Percentiles rank a stretch among this genome's conserved stretches.
These are phyloP conservation scores for Corythornis cristatus DNA, from an alignment of 2,113 vertebrate species.

Conservation along the genomic window DNA sequence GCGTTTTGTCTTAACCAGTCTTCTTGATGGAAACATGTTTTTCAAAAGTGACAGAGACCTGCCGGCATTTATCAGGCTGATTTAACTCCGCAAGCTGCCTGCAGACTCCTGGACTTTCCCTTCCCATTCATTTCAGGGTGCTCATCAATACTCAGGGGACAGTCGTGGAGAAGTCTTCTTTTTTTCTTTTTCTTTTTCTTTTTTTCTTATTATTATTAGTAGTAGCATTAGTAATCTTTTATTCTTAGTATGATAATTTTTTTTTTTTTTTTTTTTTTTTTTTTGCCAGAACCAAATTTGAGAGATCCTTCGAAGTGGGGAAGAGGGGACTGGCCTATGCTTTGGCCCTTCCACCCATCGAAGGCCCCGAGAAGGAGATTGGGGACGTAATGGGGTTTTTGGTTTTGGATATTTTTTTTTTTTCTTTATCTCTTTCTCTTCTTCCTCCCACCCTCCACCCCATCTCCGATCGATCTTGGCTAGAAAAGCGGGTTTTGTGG, in stretches of 20 bases:
- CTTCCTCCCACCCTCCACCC: background rate
- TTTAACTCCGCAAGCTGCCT: constrained; percentile 62
- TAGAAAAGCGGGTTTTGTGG: background rate
- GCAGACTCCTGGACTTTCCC: constrained; percentile 42
- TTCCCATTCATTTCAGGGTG: constrained; percentile 36
- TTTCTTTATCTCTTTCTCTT: background rate
- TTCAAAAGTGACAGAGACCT: constrained; percentile 76
- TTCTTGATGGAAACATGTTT: constrained; percentile 75
- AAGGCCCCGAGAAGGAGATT: background rate
- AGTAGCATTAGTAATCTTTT: no score
- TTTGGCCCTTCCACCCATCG: accelerated
- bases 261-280: no score
- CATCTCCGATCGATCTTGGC: background rate
- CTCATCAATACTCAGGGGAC: constrained; percentile 34
- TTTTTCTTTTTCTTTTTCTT: background rate
- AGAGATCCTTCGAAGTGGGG: background rate
- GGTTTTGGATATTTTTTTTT: background rate
- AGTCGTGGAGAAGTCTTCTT: background rate
- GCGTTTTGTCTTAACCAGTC: constrained; percentile 77
- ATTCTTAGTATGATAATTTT: no score
- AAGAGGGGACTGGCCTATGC: background rate
- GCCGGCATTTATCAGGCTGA: constrained; percentile 67
- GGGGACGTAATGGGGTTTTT: background rate
- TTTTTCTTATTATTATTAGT: no score
- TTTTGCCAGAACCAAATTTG: no score